phyloP scores from a whole-genome alignment of 2,888 invertebrate species.

The Osmoderma eremita region DNA sequence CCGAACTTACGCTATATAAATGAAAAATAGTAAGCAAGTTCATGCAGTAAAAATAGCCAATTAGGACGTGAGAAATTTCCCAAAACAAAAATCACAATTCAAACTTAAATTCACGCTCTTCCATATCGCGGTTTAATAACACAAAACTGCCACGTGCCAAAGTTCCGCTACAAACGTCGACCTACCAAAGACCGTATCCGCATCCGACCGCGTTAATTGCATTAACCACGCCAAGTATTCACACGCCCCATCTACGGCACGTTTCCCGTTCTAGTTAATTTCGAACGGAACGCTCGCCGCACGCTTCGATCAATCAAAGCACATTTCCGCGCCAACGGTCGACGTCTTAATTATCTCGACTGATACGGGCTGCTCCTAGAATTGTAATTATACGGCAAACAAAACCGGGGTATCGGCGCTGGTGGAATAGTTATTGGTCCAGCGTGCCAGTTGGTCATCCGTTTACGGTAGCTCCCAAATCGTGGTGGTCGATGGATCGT shows the following conservation, averaged over 20 bases:
- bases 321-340: constrained; percentile 14
- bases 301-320: constrained; percentile 36
- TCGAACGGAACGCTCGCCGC: constrained; percentile 15
- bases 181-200: constrained; percentile 49
- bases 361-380: constrained; percentile 42
- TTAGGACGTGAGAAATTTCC: too few species aligned
- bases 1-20: too few species aligned
- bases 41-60: too few species aligned
- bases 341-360: constrained; percentile 43
- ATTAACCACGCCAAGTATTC: constrained; percentile 61
- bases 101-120: constrained; percentile 34
- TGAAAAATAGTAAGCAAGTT: too few species aligned
- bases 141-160: constrained; percentile 21
- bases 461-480: constrained; percentile 46
- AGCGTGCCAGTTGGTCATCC: constrained; percentile 46
- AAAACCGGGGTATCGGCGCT: constrained; percentile 31
- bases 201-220: constrained; percentile 60
- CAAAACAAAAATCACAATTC: too few species aligned
- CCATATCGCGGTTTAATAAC: constrained; percentile 14
- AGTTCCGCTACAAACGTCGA: constrained; percentile 6
- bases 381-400: constrained; percentile 44
- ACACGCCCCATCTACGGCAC: constrained; percentile 59
- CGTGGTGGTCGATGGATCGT: constrained; percentile 51
- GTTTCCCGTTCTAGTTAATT: constrained; percentile 31
- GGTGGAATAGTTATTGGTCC: constrained; percentile 39